These are phyloP conservation scores for Astatoreochromis straeleni DNA, from an alignment of 2,113 vertebrate species.

Conservation along the genomic window DNA sequence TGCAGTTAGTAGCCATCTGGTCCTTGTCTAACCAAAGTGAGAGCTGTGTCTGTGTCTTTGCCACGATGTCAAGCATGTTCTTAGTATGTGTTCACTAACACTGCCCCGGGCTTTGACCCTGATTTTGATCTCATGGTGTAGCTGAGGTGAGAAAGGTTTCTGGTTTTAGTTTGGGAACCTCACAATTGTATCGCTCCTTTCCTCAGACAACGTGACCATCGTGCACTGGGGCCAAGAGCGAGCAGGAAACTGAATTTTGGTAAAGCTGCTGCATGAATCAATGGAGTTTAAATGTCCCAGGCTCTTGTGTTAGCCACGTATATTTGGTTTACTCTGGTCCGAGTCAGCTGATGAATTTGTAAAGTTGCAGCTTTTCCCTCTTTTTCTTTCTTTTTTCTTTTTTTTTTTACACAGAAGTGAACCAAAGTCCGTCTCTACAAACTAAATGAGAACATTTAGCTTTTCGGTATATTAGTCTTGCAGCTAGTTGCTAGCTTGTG, in stretches of 20 bases:
- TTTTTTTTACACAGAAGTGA: neutral
- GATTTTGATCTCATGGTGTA: neutral
- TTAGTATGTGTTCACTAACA: neutral
- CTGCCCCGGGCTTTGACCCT: neutral
- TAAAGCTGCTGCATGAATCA: neutral
- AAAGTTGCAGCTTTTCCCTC: neutral
- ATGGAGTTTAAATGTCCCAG: neutral
- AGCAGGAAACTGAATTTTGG: neutral
- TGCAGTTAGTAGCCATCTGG: accelerated
- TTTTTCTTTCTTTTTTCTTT: neutral
- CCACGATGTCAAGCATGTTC: too few relatives aligned
- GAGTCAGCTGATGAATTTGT: neutral
- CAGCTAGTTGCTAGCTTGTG: neutral
- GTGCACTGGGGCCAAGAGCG: neutral
- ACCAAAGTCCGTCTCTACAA: neutral
- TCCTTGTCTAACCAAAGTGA: accelerated
- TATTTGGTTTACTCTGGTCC: neutral
- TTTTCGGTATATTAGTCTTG: accelerated
- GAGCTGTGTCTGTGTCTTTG: accelerated
- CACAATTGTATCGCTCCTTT: neutral
- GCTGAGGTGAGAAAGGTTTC: neutral
- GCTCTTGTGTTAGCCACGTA: accelerated
- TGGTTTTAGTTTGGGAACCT: neutral
- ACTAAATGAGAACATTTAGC: neutral
- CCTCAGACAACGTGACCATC: accelerated